These are phyloP conservation scores for Drosophila eugracilis DNA, from an alignment of 1,140 invertebrate species.

Conservation along the genomic window DNA sequence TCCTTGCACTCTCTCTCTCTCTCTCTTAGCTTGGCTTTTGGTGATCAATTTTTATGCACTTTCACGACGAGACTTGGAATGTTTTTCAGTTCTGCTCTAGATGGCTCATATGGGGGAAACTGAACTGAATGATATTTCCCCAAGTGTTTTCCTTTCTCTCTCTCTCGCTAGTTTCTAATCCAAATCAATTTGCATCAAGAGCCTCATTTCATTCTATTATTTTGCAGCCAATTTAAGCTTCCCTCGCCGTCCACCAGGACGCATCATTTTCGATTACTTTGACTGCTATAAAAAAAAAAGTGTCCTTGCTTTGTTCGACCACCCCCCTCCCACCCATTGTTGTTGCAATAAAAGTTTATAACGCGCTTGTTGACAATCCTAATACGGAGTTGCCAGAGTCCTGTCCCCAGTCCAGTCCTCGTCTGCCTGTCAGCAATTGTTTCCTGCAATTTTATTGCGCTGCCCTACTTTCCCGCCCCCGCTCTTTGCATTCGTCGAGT, in stretches of 20 bases:
- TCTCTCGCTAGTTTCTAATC: conserved; percentile 81
- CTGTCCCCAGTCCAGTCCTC: conserved; percentile 1
- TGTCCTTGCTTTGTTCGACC: background rate
- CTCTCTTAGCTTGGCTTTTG: conserved; percentile 8
- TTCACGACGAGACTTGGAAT: conserved; percentile 48
- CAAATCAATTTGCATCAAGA: conserved; percentile 84
- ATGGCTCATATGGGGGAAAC: conserved; percentile 47
- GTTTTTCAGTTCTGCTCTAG: conserved; percentile 5
- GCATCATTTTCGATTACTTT: conserved; percentile 77
- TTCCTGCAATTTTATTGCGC: conserved; percentile 75
- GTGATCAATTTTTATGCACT: conserved; percentile 68
- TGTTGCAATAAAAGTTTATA: conserved; percentile 80
- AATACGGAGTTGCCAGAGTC: conserved; percentile 61
- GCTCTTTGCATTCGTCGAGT: conserved; percentile 17
- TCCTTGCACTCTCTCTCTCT: conserved; percentile 17
- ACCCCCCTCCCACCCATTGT: conserved; percentile 21
- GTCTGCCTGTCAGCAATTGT: conserved; percentile 70
- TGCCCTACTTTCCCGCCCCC: conserved; percentile 2
- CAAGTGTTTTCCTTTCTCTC: conserved; percentile 28
- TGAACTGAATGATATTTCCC: background rate
- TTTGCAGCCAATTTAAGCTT: conserved; percentile 69
- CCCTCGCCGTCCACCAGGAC: conserved; percentile 57
- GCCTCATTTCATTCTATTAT: conserved; percentile 84
- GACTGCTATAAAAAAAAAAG: conserved; percentile 53
- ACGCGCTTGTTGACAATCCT: conserved; percentile 79